A percentile compares a stretch with the other conserved stretches of the same genome.
These are phyloP conservation scores for Liodrosophila aerea DNA, from an alignment of 2,888 invertebrate species.

Conservation along the genomic window DNA sequence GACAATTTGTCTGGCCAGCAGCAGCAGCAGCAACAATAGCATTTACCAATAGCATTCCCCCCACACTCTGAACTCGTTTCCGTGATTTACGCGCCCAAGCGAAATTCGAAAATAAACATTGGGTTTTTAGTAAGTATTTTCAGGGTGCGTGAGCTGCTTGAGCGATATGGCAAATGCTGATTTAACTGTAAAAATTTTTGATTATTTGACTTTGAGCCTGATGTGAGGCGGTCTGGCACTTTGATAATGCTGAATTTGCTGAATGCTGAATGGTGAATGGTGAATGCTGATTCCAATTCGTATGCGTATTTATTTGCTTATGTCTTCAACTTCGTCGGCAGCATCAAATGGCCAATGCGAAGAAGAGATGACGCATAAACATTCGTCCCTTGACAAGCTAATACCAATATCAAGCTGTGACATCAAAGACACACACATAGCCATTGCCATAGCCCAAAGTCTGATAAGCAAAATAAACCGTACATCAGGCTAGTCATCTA, in stretches of 20 bases:
- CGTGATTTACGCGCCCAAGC: conserved; percentile 70
- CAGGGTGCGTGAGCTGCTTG: conserved; percentile 2
- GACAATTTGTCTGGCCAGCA: conserved; percentile 70
- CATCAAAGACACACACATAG: conserved; percentile 65
- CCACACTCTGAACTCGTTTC: conserved; percentile 70
- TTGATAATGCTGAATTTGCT: conserved; percentile 69
- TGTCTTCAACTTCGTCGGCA: conserved; percentile 62
- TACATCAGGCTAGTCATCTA: conserved; percentile 50
- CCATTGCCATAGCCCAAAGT: conserved; percentile 5
- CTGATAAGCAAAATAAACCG: conserved; percentile 61
- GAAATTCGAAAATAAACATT: conserved; percentile 72
- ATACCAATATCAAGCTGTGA: conserved; percentile 45
- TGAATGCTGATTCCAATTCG: conserved; percentile 1
- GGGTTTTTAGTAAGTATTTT: conserved; percentile 35
- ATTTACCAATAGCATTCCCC: conserved; percentile 2
- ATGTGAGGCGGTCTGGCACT: conserved; percentile 53
- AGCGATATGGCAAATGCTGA: conserved; percentile 3
- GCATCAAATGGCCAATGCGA: conserved; percentile 62
- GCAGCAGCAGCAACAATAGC: conserved; percentile 18
- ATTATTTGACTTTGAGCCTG: conserved; percentile 63
- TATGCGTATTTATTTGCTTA: conserved; percentile 63
- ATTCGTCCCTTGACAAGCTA: conserved; percentile 38
- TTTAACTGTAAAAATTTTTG: conserved; percentile 32
- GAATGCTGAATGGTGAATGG: conserved; percentile 13
- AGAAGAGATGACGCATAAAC: conserved; percentile 52